A percentile compares a stretch with the other conserved stretches of the same genome.
These are phyloP conservation scores for Cataglyphis cursor DNA, from an alignment of 2,888 invertebrate species.

Conservation along the genomic window DNA sequence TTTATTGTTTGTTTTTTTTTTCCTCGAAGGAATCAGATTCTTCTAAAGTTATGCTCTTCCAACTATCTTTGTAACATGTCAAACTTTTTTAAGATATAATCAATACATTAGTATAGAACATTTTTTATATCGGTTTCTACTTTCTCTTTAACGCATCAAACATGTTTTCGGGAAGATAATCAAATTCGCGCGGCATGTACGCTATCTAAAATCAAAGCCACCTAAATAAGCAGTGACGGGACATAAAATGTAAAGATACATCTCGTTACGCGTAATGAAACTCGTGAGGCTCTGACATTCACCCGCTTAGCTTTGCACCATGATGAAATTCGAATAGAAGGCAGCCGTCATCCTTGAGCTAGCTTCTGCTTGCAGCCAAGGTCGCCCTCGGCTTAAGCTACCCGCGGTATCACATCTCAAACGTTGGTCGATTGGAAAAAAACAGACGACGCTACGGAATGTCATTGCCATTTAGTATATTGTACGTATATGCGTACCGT, in stretches of 20 bases:
- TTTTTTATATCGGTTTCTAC: neutral
- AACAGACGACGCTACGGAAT: slow-evolving; percentile 79
- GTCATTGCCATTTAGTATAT: slow-evolving; percentile 77
- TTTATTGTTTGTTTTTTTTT: neutral
- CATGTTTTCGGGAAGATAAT: neutral
- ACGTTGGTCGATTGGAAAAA: slow-evolving; percentile 75
- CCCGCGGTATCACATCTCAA: slow-evolving; percentile 66
- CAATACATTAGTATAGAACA: neutral
- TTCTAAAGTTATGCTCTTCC: neutral
- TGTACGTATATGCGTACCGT: slow-evolving; percentile 34
- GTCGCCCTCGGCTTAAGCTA: slow-evolving; percentile 58
- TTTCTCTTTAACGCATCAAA: neutral
- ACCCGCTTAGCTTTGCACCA: slow-evolving; percentile 76
- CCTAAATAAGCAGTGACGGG: neutral
- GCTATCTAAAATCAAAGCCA: slow-evolving; percentile 55
- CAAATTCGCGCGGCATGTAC: neutral
- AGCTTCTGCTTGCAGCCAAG: slow-evolving; percentile 79
- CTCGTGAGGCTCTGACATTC: slow-evolving; percentile 74
- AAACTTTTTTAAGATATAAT: neutral
- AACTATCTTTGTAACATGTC: neutral
- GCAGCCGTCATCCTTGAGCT: slow-evolving; percentile 80
- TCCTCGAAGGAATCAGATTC: neutral
- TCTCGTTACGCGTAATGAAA: slow-evolving; percentile 67
- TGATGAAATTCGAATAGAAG: slow-evolving; percentile 79
- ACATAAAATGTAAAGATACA: slow-evolving; percentile 57